These are phyloP conservation scores for Mastacembelus armatus DNA, from an alignment of 2,797 vertebrate genomes.

Conservation along the genomic window DNA sequence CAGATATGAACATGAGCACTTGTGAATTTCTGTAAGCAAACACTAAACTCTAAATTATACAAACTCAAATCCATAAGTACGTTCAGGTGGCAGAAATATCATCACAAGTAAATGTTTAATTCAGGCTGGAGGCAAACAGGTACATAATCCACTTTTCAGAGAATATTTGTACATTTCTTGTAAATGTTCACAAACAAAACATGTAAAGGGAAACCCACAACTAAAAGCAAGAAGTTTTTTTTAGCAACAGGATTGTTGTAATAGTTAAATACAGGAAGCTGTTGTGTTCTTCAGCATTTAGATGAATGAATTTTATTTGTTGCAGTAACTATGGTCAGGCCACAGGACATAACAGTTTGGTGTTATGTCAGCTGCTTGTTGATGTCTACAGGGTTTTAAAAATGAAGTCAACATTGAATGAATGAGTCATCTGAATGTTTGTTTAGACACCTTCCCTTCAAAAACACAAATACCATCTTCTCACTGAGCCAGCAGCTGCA, in stretches of 20 bases:
- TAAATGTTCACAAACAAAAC: background rate
- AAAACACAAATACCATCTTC: background rate
- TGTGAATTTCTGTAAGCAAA: background rate
- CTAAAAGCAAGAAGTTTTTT: background rate
- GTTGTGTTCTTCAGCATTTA: background rate
- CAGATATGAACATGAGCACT: background rate
- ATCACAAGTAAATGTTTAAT: background rate
- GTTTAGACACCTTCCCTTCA: background rate
- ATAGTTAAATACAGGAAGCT: too few species aligned
- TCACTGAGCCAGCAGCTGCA: conserved; percentile 66
- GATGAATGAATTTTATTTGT: too few species aligned
- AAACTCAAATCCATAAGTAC: conserved; percentile 4
- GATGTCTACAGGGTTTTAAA: background rate
- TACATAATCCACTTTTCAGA: background rate
- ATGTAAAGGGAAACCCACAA: background rate
- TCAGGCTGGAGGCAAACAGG: background rate
- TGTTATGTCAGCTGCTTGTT: too few species aligned
- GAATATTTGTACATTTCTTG: background rate
- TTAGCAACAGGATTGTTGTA: background rate
- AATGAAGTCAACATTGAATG: background rate
- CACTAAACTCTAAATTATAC: background rate
- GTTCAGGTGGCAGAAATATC: background rate
- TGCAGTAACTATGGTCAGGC: too few species aligned
- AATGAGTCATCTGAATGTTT: background rate
- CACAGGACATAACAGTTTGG: too few species aligned